Conservation (phyloP, 1,140 invertebrate genomes). For the Heliconius congener region DNA sequence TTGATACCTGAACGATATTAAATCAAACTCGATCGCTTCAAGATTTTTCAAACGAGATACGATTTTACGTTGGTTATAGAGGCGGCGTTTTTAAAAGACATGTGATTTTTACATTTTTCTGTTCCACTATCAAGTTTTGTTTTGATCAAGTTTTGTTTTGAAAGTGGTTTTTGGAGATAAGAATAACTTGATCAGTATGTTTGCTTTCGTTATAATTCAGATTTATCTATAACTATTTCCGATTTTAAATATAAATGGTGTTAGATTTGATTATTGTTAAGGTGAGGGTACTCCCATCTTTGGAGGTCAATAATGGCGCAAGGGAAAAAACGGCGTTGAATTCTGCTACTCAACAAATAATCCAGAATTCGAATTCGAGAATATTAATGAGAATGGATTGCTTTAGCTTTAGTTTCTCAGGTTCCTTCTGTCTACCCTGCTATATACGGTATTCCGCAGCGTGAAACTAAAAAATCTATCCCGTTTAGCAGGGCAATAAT, state of each 20-base stretch:
- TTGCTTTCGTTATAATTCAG: neutral
- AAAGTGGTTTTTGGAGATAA: conserved; percentile 12
- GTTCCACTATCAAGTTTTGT: conserved; percentile 8
- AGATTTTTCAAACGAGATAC: neutral
- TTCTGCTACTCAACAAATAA: no score
- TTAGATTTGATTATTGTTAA: neutral
- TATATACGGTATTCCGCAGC: no score
- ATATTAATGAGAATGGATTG: no score
- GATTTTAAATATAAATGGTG: neutral
- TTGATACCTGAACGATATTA: neutral
- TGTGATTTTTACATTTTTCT: neutral
- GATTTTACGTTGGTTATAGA: neutral
- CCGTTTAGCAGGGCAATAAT: no score
- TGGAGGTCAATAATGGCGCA: no score
- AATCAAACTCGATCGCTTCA: neutral
- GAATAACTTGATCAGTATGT: neutral
- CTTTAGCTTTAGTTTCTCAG: no score
- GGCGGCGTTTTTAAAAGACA: neutral
- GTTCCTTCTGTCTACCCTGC: no score
- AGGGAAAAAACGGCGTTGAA: no score
- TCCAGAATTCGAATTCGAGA: no score
- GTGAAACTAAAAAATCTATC: no score
- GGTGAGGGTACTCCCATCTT: no score
- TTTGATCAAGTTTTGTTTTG: conserved; percentile 15
- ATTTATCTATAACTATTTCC: neutral